A percentile compares a stretch with the other conserved stretches of the same genome.
Conservation (phyloP, 1,140 invertebrate genomes). For the Lepidurus couesii region DNA sequence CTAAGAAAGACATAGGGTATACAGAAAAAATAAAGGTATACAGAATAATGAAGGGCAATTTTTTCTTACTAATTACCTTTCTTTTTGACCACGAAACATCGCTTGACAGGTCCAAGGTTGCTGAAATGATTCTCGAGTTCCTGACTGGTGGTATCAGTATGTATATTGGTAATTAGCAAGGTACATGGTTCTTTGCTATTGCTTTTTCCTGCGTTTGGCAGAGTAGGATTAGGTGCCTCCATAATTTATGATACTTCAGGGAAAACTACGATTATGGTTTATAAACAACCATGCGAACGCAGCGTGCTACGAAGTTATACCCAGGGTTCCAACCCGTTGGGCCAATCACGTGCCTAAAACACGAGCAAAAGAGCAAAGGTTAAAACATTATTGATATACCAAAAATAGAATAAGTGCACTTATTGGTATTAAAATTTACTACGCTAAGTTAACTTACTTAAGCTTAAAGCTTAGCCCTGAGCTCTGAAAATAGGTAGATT, state of each 20-base stretch:
- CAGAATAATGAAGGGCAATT: neutral
- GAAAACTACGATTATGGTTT: neutral
- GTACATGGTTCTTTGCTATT: neutral
- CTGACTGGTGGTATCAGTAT: neutral
- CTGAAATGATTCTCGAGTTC: neutral
- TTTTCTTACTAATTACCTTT: neutral
- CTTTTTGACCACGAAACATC: neutral
- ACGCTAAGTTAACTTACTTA: too few species aligned
- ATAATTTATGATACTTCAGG: neutral
- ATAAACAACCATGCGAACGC: neutral
- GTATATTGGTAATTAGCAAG: neutral
- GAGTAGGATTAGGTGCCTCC: neutral
- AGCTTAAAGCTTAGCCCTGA: too few species aligned
- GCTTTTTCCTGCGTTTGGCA: neutral
- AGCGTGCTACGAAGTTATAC: neutral
- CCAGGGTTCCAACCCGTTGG: neutral
- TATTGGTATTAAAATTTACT: too few species aligned
- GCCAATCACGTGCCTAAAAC: too few species aligned
- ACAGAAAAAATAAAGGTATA: neutral
- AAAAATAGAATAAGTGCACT: too few species aligned
- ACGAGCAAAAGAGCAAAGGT: too few species aligned
- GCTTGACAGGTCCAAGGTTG: slow-evolving; percentile 1
- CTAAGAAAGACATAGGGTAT: neutral
- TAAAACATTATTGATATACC: too few species aligned
- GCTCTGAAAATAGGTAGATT: too few species aligned